Percentiles rank a stretch among this genome's conserved stretches.
phyloP scores from a whole-genome alignment of 2,888 invertebrate species.

The Nymphalis polychloros region DNA sequence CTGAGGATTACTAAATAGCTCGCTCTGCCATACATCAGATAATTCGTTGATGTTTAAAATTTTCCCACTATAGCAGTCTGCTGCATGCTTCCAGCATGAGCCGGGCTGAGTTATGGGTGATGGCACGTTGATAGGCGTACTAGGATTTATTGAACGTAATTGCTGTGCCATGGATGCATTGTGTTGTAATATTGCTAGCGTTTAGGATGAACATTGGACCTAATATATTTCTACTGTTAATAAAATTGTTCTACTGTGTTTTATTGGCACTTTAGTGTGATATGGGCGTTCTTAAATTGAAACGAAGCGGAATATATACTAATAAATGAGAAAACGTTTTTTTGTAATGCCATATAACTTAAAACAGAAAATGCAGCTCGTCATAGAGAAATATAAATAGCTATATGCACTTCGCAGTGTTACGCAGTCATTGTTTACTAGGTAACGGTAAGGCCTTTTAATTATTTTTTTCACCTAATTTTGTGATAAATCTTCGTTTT shows the following conservation, averaged over 20 bases:
- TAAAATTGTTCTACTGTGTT: conserved; percentile 1
- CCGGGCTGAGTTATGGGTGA: conserved; percentile 19
- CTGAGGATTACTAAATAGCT: too few relatives aligned
- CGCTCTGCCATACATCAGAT: neutral
- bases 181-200: conserved; percentile 8
- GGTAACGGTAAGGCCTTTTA: too few relatives aligned
- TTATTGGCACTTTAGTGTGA: neutral
- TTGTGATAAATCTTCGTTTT: too few relatives aligned
- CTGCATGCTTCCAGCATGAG: neutral
- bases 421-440: too few relatives aligned
- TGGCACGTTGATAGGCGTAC: conserved; percentile 16
- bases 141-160: conserved; percentile 24
- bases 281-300: neutral
- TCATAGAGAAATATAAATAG: too few relatives aligned
- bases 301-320: neutral
- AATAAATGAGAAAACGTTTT: too few relatives aligned
- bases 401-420: too few relatives aligned
- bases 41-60: neutral
- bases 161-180: conserved; percentile 16
- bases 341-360: too few relatives aligned
- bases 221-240: neutral
- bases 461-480: too few relatives aligned
- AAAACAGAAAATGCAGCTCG: too few relatives aligned
- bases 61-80: neutral
- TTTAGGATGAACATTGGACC: conserved; percentile 11